These are phyloP conservation scores for Gambusia holbrooki DNA, from an alignment of 2,113 vertebrate genomes.

Conservation along the genomic window DNA sequence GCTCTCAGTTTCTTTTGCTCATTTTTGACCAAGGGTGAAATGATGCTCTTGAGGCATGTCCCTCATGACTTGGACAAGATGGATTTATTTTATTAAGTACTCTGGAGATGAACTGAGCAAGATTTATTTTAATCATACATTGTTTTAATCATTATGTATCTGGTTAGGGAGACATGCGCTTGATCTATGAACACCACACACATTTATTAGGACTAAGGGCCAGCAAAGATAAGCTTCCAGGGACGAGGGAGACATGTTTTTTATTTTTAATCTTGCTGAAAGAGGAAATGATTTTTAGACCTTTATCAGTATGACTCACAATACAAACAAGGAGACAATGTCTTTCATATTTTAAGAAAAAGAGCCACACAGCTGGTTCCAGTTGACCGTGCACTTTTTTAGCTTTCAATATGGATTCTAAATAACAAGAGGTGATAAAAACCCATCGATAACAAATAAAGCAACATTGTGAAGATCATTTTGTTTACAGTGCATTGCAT, in stretches of 20 bases:
- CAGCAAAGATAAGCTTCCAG: slow-evolving; percentile 44
- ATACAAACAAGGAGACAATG: slow-evolving; percentile 11
- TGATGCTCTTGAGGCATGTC: slow-evolving; percentile 32
- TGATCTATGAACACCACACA: slow-evolving; percentile 67
- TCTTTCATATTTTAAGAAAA: slow-evolving; percentile 33
- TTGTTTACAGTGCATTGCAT: background rate
- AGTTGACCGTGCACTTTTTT: slow-evolving; percentile 25
- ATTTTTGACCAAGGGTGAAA: slow-evolving; percentile 23
- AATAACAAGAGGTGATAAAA: slow-evolving; percentile 48
- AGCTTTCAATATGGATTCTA: slow-evolving; percentile 15
- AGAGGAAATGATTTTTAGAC: slow-evolving; percentile 57
- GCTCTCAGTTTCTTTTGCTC: slow-evolving; percentile 4
- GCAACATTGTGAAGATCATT: slow-evolving; percentile 22
- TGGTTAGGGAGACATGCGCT: slow-evolving; percentile 52
- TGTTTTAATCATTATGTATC: slow-evolving; percentile 67
- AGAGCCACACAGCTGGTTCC: slow-evolving; percentile 17
- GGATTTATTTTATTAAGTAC: slow-evolving; percentile 56
- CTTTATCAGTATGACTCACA: slow-evolving; percentile 35
- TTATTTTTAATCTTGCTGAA: slow-evolving; percentile 38
- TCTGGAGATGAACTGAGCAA: slow-evolving; percentile 57
- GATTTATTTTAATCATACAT: slow-evolving; percentile 63
- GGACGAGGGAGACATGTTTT: slow-evolving; percentile 31
- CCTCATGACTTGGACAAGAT: slow-evolving; percentile 32
- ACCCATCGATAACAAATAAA: slow-evolving; percentile 64
- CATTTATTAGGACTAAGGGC: slow-evolving; percentile 48